phyloP scores from a whole-genome alignment of 2,888 invertebrate species.

The Laothoe populi region DNA sequence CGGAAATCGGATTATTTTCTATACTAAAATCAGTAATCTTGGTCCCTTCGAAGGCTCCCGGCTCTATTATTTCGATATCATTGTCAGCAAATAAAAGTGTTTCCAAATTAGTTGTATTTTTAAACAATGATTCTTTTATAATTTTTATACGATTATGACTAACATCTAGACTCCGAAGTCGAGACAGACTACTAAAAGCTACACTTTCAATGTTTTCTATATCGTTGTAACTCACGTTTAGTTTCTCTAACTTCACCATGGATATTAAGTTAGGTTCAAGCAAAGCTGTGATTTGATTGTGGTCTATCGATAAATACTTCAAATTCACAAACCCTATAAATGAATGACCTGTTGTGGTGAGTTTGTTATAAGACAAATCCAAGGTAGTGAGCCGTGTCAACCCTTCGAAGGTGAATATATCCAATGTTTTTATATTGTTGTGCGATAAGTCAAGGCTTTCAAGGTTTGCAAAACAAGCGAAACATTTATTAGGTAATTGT shows the following conservation, averaged over 20 bases:
- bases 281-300: conserved; percentile 31
- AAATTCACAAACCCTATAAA: conserved; percentile 34
- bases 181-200: conserved; percentile 30
- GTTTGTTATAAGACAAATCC: conserved; percentile 31
- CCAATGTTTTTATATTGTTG: conserved; percentile 33
- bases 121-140: conserved; percentile 23
- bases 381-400: conserved; percentile 31
- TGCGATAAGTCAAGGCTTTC: conserved; percentile 35
- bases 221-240: conserved; percentile 33
- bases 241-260: conserved; percentile 31
- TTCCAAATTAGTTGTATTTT: conserved; percentile 24
- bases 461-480: conserved; percentile 29
- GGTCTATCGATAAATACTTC: conserved; percentile 30
- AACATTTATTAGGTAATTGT: conserved; percentile 34
- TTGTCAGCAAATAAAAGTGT: conserved; percentile 27
- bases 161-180: conserved; percentile 28
- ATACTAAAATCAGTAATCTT: conserved; percentile 28
- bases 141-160: conserved; percentile 30
- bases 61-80: conserved; percentile 27
- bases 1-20: conserved; percentile 28
- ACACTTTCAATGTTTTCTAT: conserved; percentile 31
- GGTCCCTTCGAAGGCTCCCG: conserved; percentile 27
- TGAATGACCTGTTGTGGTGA: conserved; percentile 29
- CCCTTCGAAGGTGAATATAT: conserved; percentile 36
- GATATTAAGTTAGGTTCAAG: conserved; percentile 31